A percentile compares a stretch with the other conserved stretches of the same genome.
phyloP scores from a whole-genome alignment of 2,797 vertebrate species.

The Cirrhinus molitorella region DNA sequence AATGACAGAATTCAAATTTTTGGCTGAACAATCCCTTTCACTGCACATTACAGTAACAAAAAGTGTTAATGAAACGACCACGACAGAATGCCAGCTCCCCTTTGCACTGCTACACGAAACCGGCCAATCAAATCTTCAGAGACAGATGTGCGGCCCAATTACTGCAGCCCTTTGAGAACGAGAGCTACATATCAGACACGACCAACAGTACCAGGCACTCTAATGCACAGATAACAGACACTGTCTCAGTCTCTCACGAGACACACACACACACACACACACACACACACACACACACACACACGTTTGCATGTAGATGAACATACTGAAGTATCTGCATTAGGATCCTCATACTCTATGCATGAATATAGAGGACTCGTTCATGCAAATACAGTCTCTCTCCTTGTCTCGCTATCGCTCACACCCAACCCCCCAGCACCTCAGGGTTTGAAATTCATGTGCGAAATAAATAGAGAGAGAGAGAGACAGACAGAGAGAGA shows the following conservation, averaged over 20 bases:
- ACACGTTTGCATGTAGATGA: slow-evolving; percentile 29
- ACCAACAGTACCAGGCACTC: slow-evolving; percentile 65
- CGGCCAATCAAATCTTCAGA: slow-evolving; percentile 22
- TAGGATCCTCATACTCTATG: slow-evolving; percentile 15
- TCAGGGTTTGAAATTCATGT: slow-evolving; percentile 69
- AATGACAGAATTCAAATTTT: not conserved
- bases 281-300: not conserved
- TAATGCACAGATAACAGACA: slow-evolving; percentile 67
- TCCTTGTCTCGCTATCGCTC: slow-evolving; percentile 59
- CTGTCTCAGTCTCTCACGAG: slow-evolving; percentile 27
- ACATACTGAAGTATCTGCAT: slow-evolving; percentile 43
- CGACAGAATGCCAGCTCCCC: not conserved
- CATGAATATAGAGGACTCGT: slow-evolving; percentile 16
- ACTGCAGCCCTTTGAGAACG: slow-evolving; percentile 58
- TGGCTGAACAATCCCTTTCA: not conserved
- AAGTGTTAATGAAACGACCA: not conserved
- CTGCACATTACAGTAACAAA: not conserved
- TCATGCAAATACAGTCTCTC: slow-evolving; percentile 53
- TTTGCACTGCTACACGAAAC: not conserved
- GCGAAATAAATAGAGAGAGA: slow-evolving; percentile 60
- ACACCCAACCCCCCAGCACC: slow-evolving; percentile 66
- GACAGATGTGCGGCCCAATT: slow-evolving; percentile 36
- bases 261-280: slow-evolving; percentile 3
- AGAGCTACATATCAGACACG: slow-evolving; percentile 73
- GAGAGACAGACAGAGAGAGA: slow-evolving; percentile 42